Percentiles rank a stretch among this genome's conserved stretches.
These are phyloP conservation scores for Synaphobranchus kaupii DNA, from an alignment of 2,797 vertebrate species.

Conservation along the genomic window DNA sequence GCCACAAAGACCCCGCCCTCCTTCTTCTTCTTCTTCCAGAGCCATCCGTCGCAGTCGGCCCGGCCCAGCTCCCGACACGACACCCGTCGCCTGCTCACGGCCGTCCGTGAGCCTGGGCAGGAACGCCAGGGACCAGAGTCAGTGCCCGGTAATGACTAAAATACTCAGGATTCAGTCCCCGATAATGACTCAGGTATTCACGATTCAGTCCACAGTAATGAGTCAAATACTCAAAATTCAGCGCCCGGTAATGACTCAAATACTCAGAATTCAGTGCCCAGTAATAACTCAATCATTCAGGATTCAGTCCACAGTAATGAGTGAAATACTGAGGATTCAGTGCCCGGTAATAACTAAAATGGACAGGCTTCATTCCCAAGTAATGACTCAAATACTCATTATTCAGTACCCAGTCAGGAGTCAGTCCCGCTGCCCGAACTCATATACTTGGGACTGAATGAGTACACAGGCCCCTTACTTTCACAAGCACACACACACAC, in stretches of 20 bases:
- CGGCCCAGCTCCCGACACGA: constrained; percentile 87
- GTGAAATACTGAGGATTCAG: not conserved
- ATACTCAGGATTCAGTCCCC: not conserved
- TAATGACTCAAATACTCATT: not conserved
- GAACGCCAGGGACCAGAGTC: not conserved
- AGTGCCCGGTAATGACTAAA: not conserved
- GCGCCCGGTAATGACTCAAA: not conserved
- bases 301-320: not conserved
- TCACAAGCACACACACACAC: not conserved
- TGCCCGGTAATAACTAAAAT: not conserved
- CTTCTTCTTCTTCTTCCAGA: constrained; percentile 92
- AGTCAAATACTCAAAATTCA: not conserved
- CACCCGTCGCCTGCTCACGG: constrained; percentile 84
- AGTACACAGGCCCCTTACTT: not conserved
- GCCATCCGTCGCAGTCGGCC: constrained; percentile 91
- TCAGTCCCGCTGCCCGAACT: too few species aligned
- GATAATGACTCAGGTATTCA: not conserved
- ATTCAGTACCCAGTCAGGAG: not conserved
- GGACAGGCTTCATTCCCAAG: not conserved
- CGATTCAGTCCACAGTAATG: not conserved
- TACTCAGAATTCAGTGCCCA: not conserved
- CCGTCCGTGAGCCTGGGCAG: constrained; percentile 58
- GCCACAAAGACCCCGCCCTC: constrained; percentile 82
- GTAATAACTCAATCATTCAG: not conserved
- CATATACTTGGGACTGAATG: not conserved